A percentile compares a stretch with the other conserved stretches of the same genome.
Conservation (phyloP, 2,797 vertebrate species). For the Mallotus villosus region DNA sequence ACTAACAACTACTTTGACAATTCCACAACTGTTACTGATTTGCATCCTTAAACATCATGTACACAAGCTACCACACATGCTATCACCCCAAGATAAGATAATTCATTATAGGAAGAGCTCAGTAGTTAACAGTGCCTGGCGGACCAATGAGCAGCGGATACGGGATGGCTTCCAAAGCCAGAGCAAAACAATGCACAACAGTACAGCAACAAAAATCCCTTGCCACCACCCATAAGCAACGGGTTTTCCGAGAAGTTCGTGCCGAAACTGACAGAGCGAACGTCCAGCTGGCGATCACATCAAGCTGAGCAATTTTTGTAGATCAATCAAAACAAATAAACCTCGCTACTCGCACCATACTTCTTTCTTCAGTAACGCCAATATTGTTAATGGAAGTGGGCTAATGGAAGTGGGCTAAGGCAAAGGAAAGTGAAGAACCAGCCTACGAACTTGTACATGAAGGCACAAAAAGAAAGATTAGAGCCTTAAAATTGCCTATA, state of each 20-base stretch:
- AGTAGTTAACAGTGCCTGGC: conserved; percentile 54
- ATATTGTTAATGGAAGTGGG: neutral
- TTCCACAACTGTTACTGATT: too few species aligned
- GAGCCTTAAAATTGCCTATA: neutral
- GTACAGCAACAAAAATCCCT: conserved; percentile 55
- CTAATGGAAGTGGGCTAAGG: too few species aligned
- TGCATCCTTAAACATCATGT: too few species aligned
- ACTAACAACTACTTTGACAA: too few species aligned
- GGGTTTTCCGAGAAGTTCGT: conserved; percentile 7
- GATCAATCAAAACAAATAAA: conserved; percentile 29
- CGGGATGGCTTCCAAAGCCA: conserved; percentile 63
- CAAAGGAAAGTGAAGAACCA: neutral
- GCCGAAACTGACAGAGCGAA: conserved; percentile 22
- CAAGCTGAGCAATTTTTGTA: conserved; percentile 30
- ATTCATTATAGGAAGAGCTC: conserved; percentile 22
- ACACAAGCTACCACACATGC: neutral
- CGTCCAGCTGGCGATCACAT: conserved; percentile 39
- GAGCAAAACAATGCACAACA: conserved; percentile 65
- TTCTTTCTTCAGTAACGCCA: neutral
- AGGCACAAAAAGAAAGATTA: neutral
- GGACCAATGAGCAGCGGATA: conserved; percentile 64
- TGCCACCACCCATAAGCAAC: conserved; percentile 30
- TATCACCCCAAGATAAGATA: neutral
- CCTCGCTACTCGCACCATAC: neutral
- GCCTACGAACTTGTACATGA: neutral